Conservation (phyloP, 2,113 vertebrate species). For the Pteropus alecto region DNA sequence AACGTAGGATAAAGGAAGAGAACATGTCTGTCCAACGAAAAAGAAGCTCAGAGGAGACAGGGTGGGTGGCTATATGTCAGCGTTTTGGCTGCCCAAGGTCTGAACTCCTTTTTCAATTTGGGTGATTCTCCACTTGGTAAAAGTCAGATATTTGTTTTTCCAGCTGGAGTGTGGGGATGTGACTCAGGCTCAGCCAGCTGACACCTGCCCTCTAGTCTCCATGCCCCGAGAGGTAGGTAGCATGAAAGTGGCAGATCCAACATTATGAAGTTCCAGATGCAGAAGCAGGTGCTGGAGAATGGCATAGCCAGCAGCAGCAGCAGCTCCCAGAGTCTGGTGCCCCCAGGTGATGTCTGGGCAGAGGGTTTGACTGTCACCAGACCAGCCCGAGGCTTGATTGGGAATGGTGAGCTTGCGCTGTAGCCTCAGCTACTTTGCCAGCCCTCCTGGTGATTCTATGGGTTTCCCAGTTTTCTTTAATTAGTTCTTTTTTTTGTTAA, state of each 20-base stretch:
- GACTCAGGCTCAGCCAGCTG: background rate
- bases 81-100: background rate
- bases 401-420: background rate
- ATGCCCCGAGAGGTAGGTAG: background rate
- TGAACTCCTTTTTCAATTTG: slow-evolving; percentile 4
- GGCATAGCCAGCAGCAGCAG: background rate
- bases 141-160: background rate
- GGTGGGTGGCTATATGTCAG: background rate
- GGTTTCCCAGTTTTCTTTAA: background rate
- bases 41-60: background rate
- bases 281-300: background rate
- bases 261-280: background rate
- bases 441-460: background rate
- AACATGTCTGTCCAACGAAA: background rate
- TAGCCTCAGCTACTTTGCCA: background rate
- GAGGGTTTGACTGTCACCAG: too few relatives aligned
- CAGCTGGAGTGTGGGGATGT: background rate
- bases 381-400: background rate
- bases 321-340: background rate
- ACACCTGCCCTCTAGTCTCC: background rate
- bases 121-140: background rate
- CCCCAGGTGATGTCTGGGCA: background rate
- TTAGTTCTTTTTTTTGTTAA: background rate
- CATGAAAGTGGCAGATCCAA: background rate
- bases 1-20: background rate